Conservation (phyloP, 1,140 invertebrate species). For the Drosophila mayri region DNA sequence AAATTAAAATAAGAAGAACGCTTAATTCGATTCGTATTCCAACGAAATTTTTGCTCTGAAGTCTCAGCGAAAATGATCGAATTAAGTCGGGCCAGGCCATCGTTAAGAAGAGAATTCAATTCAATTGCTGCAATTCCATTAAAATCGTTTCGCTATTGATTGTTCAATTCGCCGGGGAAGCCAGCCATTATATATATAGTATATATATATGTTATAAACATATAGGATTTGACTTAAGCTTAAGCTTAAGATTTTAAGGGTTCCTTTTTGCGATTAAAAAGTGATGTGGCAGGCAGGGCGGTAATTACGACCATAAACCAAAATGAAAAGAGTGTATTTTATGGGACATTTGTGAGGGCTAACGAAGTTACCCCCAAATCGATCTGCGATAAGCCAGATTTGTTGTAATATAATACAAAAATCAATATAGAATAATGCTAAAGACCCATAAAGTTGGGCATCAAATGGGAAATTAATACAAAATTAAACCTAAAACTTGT, state of each 20-base stretch:
- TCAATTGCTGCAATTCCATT: slow-evolving; percentile 35
- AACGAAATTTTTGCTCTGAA: background rate
- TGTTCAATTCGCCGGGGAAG: slow-evolving; percentile 20
- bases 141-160: slow-evolving; percentile 33
- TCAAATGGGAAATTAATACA: background rate
- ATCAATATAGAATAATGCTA: background rate
- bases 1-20: slow-evolving; percentile 24
- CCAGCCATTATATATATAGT: background rate
- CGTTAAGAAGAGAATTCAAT: slow-evolving; percentile 30
- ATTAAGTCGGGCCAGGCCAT: slow-evolving; percentile 23
- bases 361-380: slow-evolving; percentile 6
- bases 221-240: background rate
- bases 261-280: slow-evolving; percentile 21
- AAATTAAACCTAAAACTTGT: background rate
- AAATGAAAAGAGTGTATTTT: slow-evolving; percentile 22
- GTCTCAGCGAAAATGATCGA: slow-evolving; percentile 22
- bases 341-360: slow-evolving; percentile 12
- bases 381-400: slow-evolving; percentile 1
- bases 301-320: slow-evolving; percentile 29
- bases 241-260: slow-evolving; percentile 3
- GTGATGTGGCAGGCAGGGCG: slow-evolving; percentile 1
- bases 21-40: slow-evolving; percentile 25
- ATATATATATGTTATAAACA: too few relatives aligned
- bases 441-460: background rate
- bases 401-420: background rate